phyloP scores from a whole-genome alignment of 2,113 vertebrate species.

The Sturnus vulgaris region DNA sequence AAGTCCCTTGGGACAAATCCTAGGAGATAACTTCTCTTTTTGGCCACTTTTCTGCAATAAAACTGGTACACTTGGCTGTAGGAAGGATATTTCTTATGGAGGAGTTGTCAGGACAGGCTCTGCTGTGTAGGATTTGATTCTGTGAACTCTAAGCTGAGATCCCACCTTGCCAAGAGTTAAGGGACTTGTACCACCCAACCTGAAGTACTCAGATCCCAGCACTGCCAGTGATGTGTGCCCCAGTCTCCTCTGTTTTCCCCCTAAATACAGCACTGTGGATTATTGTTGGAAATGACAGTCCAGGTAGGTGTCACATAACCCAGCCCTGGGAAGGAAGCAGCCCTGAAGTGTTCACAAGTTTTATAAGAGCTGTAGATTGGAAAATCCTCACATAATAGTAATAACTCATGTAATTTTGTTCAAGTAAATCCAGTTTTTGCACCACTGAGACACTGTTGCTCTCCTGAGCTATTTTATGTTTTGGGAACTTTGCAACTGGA shows the following conservation, averaged over 20 bases:
- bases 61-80: not conserved
- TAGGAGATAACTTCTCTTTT: not conserved
- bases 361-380: not conserved
- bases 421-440: not conserved
- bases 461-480: not conserved
- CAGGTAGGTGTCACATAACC: not conserved
- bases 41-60: not conserved
- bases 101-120: no score
- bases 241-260: not conserved
- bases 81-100: not conserved
- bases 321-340: not conserved
- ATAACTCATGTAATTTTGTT: not conserved
- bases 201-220: not conserved
- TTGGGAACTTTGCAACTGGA: not conserved
- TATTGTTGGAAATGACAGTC: not conserved
- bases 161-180: not conserved
- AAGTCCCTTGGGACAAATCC: not conserved
- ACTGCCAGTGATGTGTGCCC: not conserved
- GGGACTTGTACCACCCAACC: not conserved
- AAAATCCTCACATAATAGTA: not conserved
- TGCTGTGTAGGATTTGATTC: not conserved
- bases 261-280: not conserved
- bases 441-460: not conserved
- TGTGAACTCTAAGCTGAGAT: not conserved
- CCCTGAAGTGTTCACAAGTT: not conserved